Percentiles rank a stretch among this genome's conserved stretches.
phyloP scores from a whole-genome alignment of 2,113 vertebrate species.

The Galeopterus variegatus region DNA sequence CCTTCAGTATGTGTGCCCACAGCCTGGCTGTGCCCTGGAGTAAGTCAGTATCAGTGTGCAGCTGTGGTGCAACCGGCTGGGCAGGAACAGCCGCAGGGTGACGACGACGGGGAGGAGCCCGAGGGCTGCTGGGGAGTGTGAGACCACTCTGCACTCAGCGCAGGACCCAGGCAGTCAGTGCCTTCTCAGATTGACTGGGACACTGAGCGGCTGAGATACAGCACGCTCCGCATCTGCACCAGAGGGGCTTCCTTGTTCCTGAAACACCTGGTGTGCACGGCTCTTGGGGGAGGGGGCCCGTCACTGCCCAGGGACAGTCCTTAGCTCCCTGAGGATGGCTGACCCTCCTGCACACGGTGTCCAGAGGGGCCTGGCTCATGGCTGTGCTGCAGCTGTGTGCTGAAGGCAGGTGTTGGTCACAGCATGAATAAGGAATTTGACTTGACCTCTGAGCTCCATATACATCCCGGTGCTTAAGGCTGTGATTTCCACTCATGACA shows the following conservation, averaged over 20 bases:
- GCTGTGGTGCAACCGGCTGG: rapidly evolving
- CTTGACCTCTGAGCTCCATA: background rate
- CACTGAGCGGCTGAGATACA: background rate
- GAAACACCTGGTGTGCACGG: background rate
- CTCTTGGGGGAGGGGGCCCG: too few relatives aligned
- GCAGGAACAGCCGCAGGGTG: too few relatives aligned
- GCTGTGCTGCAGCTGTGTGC: background rate
- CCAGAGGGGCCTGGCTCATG: too few relatives aligned
- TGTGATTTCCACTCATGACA: too few relatives aligned
- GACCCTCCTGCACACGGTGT: too few relatives aligned
- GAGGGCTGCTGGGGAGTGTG: rapidly evolving
- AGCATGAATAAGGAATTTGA: too few relatives aligned
- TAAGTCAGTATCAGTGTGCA: rapidly evolving
- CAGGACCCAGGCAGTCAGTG: background rate
- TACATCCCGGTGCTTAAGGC: background rate
- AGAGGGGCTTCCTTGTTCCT: background rate
- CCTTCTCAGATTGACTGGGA: background rate
- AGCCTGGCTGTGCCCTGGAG: background rate
- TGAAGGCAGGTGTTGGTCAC: rapidly evolving
- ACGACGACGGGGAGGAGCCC: background rate
- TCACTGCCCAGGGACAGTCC: too few relatives aligned
- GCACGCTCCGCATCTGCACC: background rate
- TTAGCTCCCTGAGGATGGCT: background rate
- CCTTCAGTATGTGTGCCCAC: too few relatives aligned
- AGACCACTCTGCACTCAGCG: rapidly evolving